A percentile compares a stretch with the other conserved stretches of the same genome.
These are phyloP conservation scores for Polydrusus tereticollis DNA, from an alignment of 2,888 invertebrate species.

Conservation along the genomic window DNA sequence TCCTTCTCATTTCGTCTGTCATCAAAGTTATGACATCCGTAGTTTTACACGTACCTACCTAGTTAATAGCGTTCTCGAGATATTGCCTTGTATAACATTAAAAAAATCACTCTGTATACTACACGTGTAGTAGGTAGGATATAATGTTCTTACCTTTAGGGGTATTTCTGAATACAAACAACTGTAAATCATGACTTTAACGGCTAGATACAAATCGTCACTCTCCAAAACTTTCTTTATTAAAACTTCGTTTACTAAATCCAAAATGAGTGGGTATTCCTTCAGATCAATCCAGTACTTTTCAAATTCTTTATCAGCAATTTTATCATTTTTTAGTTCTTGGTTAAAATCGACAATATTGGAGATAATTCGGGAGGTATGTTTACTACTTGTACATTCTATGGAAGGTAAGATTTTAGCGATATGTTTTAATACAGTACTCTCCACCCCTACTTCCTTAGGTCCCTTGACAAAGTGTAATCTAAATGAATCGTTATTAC, in stretches of 20 bases:
- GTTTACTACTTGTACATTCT: neutral
- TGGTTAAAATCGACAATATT: conserved; percentile 26
- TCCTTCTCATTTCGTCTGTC: too few relatives aligned
- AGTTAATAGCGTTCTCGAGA: too few relatives aligned
- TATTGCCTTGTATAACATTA: too few relatives aligned
- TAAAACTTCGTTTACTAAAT: conserved; percentile 8
- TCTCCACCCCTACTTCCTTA: neutral
- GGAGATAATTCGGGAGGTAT: neutral
- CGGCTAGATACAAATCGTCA: neutral
- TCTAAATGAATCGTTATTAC: neutral
- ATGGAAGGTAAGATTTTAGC: neutral
- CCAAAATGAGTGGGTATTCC: neutral
- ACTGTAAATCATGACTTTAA: neutral
- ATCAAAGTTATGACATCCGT: too few relatives aligned
- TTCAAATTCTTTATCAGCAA: neutral
- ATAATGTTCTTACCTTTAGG: conserved; percentile 4
- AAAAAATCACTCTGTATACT: too few relatives aligned
- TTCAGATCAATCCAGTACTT: conserved; percentile 28
- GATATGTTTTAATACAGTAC: neutral
- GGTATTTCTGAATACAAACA: conserved; percentile 24
- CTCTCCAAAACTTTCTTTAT: neutral
- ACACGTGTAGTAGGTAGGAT: too few relatives aligned
- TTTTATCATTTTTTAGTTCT: conserved; percentile 7
- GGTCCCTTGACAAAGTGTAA: neutral
- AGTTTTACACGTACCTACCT: too few relatives aligned